Conservation (phyloP, 2,113 vertebrate species). For the Dendrocopos noguchii region DNA sequence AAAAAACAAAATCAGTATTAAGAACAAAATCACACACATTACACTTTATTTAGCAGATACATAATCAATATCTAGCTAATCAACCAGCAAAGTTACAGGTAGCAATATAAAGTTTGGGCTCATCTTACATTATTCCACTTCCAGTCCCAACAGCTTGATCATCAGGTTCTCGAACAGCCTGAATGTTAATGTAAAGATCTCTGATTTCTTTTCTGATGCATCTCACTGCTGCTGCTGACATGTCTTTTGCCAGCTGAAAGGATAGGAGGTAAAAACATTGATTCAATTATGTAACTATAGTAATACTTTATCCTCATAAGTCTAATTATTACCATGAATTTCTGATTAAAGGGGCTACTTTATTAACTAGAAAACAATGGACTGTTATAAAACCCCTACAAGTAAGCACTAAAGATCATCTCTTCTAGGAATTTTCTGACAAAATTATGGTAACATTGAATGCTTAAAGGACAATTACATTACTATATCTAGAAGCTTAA, state of each 20-base stretch:
- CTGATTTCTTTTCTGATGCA: conserved; percentile 93
- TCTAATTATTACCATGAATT: not conserved
- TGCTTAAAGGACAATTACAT: not conserved
- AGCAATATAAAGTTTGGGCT: not conserved
- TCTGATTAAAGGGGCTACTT: not conserved
- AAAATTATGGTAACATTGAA: not conserved
- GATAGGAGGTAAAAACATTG: conserved; percentile 9
- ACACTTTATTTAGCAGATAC: not conserved
- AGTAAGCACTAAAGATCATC: not conserved
- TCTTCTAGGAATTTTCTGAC: not conserved
- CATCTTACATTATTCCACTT: conserved; percentile 93
- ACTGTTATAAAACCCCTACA: not conserved
- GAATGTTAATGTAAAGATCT: conserved; percentile 93
- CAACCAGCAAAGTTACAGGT: not conserved
- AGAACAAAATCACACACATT: not conserved
- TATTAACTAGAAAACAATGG: not conserved
- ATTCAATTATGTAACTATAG: not conserved
- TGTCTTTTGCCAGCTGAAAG: conserved; percentile 92
- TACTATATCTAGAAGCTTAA: not conserved
- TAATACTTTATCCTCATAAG: not conserved
- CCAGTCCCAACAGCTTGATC: conserved; percentile 89
- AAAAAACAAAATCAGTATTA: not conserved
- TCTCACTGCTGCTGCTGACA: conserved; percentile 88
- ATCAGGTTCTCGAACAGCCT: conserved; percentile 87
- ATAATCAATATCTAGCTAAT: not conserved